A percentile compares a stretch with the other conserved stretches of the same genome.
phyloP scores from a whole-genome alignment of 2,888 invertebrate species.

The Lasioglossum leucozonium region DNA sequence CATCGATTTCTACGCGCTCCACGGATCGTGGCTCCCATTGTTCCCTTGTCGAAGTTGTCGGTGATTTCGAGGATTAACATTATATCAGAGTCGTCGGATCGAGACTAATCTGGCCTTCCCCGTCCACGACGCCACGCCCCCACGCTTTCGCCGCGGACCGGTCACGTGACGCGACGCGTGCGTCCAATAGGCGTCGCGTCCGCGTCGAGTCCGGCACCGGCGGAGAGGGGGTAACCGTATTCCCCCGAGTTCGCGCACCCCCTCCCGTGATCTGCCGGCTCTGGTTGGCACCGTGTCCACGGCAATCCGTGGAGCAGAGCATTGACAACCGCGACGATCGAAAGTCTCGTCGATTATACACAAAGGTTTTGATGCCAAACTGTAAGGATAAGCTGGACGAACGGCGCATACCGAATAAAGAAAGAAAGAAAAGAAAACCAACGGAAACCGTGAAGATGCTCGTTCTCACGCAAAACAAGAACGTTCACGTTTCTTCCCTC shows the following conservation, averaged over 20 bases:
- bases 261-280: neutral
- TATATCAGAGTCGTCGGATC: too few relatives aligned
- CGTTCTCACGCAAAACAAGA: conserved; percentile 15
- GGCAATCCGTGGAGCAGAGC: neutral
- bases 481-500: conserved; percentile 5
- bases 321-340: neutral
- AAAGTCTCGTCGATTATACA: neutral
- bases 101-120: too few relatives aligned
- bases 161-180: too few relatives aligned
- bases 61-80: too few relatives aligned
- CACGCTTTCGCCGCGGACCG: too few relatives aligned
- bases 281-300: neutral
- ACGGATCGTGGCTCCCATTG: neutral
- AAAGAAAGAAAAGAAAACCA: conserved; percentile 24
- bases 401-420: conserved; percentile 31
- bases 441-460: conserved; percentile 21
- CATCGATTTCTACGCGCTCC: neutral
- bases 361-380: conserved; percentile 3
- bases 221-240: too few relatives aligned
- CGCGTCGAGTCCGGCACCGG: too few relatives aligned
- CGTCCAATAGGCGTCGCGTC: too few relatives aligned
- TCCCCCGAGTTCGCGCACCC: too few relatives aligned
- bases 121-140: too few relatives aligned
- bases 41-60: too few relatives aligned
- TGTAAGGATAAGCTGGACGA: conserved; percentile 17